These are phyloP conservation scores for Camponotus pennsylvanicus DNA, from an alignment of 1,140 invertebrate genomes.

Conservation along the genomic window DNA sequence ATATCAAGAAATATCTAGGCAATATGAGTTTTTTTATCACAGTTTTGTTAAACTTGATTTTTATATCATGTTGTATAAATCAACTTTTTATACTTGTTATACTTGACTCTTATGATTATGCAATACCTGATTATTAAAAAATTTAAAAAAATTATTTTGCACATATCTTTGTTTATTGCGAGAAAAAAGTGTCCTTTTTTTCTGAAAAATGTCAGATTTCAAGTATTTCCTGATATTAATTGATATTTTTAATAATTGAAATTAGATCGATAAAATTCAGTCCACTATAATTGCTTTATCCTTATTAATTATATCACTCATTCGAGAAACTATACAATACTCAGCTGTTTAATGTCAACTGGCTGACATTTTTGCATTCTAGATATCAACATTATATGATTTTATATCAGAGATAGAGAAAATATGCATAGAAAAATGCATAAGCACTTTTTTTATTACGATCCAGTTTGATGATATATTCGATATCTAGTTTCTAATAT, in stretches of 20 bases:
- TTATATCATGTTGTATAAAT: background rate
- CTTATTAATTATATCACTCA: background rate
- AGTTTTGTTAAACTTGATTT: background rate
- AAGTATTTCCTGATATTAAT: too few species aligned
- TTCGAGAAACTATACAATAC: conserved; percentile 15
- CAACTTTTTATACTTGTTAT: background rate
- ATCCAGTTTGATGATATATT: background rate
- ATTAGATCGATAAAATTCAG: background rate
- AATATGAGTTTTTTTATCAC: background rate
- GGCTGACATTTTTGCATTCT: background rate
- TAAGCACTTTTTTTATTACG: background rate
- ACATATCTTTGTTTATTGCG: background rate
- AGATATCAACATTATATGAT: background rate
- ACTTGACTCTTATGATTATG: background rate
- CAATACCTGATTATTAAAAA: background rate
- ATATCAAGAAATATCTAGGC: background rate
- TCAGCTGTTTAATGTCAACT: background rate
- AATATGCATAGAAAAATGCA: background rate
- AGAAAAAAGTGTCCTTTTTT: background rate
- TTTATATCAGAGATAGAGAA: background rate
- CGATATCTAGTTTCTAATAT: background rate
- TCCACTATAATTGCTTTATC: background rate
- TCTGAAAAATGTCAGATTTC: too few species aligned
- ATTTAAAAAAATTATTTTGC: too few species aligned
- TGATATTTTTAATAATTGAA: background rate